Percentiles rank a stretch among this genome's conserved stretches.
These are phyloP conservation scores for Eremobia ochroleuca DNA, from an alignment of 2,888 invertebrate genomes.

Conservation along the genomic window DNA sequence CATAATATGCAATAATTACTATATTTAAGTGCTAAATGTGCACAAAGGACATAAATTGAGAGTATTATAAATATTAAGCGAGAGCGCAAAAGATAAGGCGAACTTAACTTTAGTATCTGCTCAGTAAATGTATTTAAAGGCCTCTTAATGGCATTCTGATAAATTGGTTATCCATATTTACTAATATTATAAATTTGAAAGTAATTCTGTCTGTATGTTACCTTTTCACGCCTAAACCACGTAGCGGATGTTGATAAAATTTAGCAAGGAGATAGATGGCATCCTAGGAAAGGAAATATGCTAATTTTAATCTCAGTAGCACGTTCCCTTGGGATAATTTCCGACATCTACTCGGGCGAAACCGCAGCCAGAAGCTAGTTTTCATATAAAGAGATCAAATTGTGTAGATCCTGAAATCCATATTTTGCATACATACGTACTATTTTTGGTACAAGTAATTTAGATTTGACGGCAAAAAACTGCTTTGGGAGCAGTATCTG, in stretches of 20 bases:
- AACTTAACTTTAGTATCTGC: constrained; percentile 22
- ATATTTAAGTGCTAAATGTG: constrained; percentile 47
- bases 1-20: constrained; percentile 51
- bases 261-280: too few species aligned
- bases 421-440: neutral
- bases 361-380: too few species aligned
- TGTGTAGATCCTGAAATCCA: neutral
- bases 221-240: too few species aligned
- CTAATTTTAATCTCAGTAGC: too few species aligned
- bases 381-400: neutral
- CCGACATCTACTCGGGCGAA: too few species aligned
- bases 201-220: too few species aligned
- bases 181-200: too few species aligned
- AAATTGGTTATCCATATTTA: too few species aligned
- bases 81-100: constrained; percentile 30
- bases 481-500: neutral
- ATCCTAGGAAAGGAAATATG: too few species aligned
- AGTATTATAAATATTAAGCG: constrained; percentile 26
- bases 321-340: too few species aligned
- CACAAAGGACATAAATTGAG: constrained; percentile 36
- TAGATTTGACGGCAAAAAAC: neutral
- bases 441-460: neutral
- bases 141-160: constrained; percentile 2
- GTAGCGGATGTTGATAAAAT: too few species aligned
- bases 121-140: constrained; percentile 13